Percentiles rank a stretch among this genome's conserved stretches.
Evolutionary conservation across 2,113 vertebrate species (phyloP).

Genomic region (Abramis brama): DNA sequence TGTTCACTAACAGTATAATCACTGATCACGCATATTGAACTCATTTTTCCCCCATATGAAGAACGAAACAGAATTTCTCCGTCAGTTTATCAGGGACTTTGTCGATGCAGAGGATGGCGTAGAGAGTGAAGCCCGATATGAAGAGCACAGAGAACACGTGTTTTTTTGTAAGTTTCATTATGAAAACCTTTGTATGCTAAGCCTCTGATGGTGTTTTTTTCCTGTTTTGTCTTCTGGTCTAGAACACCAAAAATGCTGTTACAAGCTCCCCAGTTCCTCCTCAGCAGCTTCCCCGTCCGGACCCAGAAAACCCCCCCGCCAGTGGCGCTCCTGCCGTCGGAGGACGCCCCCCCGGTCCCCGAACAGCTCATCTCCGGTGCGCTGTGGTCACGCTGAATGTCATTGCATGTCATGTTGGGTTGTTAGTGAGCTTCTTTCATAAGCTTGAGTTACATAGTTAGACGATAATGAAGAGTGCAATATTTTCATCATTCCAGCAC

Average conservation of each 20-base stretch:
- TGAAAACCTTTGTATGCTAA: not conserved
- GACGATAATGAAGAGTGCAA: not conserved
- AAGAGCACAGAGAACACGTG: conserved; percentile 90
- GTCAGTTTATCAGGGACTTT: conserved; percentile 48
- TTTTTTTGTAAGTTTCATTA: not conserved
- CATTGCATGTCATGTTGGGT: conserved; percentile 26
- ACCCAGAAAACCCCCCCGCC: not conserved
- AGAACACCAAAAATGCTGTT: conserved; percentile 39
- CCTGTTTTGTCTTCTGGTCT: not conserved
- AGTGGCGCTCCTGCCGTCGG: not conserved
- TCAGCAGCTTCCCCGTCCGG: conserved; percentile 27
- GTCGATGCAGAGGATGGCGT: conserved; percentile 89
- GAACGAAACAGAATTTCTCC: too few species aligned
- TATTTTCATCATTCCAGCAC: not conserved
- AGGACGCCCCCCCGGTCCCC: not conserved
- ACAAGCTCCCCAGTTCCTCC: conserved; percentile 32
- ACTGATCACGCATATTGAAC: too few species aligned
- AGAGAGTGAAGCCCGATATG: conserved; percentile 85
- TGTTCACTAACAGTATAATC: too few species aligned
- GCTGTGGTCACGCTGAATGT: not conserved
- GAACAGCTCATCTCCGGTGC: not conserved
- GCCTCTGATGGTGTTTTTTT: not conserved
- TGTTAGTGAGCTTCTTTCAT: not conserved
- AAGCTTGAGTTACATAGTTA: not conserved
- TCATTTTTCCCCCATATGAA: too few species aligned